Evolutionary conservation across 1,140 invertebrate genomes (phyloP), one percentile per base, ranked within the genome.

Genomic region (Drosophila repleta): DNA sequence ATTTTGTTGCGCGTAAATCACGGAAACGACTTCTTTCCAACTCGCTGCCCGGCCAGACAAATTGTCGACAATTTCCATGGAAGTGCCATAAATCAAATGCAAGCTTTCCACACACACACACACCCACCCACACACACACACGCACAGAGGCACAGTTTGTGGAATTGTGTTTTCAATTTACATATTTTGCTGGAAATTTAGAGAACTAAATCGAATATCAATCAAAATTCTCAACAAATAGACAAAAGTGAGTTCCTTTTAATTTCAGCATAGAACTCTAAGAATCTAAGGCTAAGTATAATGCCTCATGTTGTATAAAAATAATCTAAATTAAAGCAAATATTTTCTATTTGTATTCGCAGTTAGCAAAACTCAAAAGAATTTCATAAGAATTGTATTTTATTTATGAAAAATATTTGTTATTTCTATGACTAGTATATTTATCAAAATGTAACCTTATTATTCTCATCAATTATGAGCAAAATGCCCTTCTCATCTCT

Each of bases 21-120:
- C 83, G 82, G 82, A 87, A 87, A 87, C 75, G 70, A 77, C 70
- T 77, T 74, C 81, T 74, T 66, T 41, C 68, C 78, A 75, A 80
- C 73, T 81, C 78, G 64, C 53, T 71, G 48, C 39, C 51, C 48
- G 49, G 74, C 88, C 82, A 90, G 87, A 90, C 87, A 90, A 83
- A 79, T 83, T 83, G 87, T 90, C 87, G 87, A 90, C 87, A 80
- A 87, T 90, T 90, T 90, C 87, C 73, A 61, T 75, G 79, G 88
- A 90, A 90, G 88, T 88, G 79, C 65, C 73, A 80, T 90, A 90
- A 90, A 90, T 90, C 87, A 90, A 90, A 66, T 74, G 63, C 66
- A 78, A 70, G 71, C 63, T 77, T 77, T 72, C 53, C 74, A 75
- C 68, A 66, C 24, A 8, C 8, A 7, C 29, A 26, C 21, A 2